phyloP scores from a whole-genome alignment of 2,888 invertebrate species.

The Chrysina gloriosa region DNA sequence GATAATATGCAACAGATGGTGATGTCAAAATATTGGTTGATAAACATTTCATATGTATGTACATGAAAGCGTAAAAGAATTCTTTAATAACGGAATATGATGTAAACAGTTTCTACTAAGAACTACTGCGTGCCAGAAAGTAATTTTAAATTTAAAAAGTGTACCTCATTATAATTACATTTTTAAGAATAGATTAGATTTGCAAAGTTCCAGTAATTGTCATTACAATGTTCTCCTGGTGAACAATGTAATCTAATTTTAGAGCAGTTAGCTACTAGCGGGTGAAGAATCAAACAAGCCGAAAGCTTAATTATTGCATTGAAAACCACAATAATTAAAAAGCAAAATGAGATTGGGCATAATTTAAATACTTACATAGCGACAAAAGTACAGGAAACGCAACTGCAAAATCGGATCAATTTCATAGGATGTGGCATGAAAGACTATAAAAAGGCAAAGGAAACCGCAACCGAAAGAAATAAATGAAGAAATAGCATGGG shows the following conservation, averaged over 20 bases:
- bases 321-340: not conserved
- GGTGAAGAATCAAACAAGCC: not conserved
- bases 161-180: too few species aligned
- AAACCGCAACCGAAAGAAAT: not conserved
- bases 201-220: too few species aligned
- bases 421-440: slow-evolving; percentile 2
- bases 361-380: too few species aligned
- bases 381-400: not conserved
- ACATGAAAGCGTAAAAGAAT: not conserved
- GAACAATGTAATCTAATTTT: too few species aligned
- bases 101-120: too few species aligned
- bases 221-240: too few species aligned
- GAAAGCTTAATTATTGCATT: not conserved
- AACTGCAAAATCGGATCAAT: not conserved
- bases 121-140: too few species aligned
- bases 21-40: slow-evolving; percentile 17
- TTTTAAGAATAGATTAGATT: too few species aligned
- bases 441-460: not conserved
- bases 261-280: too few species aligned
- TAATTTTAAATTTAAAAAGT: too few species aligned
- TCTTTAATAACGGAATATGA: not conserved
- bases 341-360: too few species aligned
- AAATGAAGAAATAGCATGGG: not conserved
- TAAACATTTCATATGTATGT: not conserved
- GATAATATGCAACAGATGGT: slow-evolving; percentile 23